Percentiles rank a stretch among this genome's conserved stretches.
Evolutionary conservation across 2,888 invertebrate species (phyloP).

Genomic region (Heliconius aoede): DNA sequence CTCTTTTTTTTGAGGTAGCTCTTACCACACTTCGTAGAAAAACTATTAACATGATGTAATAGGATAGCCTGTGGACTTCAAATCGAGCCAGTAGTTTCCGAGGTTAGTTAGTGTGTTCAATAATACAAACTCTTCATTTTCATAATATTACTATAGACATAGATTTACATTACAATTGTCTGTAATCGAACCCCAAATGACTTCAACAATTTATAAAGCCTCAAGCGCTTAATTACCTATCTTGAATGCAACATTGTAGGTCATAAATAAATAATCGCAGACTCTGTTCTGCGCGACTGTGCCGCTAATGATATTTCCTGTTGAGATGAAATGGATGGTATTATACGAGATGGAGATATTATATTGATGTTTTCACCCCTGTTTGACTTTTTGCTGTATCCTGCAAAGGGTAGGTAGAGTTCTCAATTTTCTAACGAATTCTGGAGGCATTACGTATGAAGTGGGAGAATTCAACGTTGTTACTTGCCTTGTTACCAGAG

Average conservation of each 20-base stretch:
- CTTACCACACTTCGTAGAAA: no score
- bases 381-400: not conserved
- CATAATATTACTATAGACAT: not conserved
- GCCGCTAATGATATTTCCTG: conserved; percentile 50
- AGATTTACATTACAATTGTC: not conserved
- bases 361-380: not conserved
- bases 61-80: no score
- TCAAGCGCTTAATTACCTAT: conserved; percentile 24
- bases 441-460: no score
- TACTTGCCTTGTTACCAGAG: no score
- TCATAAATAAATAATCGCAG: conserved; percentile 43
- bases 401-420: not conserved
- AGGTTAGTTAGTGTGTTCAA: no score
- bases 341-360: conserved; percentile 25
- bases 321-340: conserved; percentile 44
- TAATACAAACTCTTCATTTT: no score
- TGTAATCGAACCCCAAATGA: conserved; percentile 13
- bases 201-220: not conserved
- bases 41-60: no score
- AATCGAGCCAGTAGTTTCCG: no score
- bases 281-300: conserved; percentile 44
- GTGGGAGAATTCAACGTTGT: no score
- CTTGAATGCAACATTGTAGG: conserved; percentile 26
- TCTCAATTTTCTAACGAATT: no score
- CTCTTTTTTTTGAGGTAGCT: no score